Percentiles rank a stretch among this genome's conserved stretches.
phyloP scores from a whole-genome alignment of 2,888 invertebrate genomes.

The Drosophila lacicola region DNA sequence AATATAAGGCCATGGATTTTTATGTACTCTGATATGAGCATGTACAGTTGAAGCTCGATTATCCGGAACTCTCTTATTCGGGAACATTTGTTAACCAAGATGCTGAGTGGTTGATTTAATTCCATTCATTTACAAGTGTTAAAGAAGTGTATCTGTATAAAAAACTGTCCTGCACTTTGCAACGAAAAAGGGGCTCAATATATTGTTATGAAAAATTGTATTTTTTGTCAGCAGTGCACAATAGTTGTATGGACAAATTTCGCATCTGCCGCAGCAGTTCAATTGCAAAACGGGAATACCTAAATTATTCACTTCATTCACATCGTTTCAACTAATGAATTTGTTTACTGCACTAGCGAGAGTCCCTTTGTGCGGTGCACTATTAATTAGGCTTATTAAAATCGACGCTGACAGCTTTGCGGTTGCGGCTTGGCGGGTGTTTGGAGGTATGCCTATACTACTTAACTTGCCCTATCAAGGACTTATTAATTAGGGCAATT shows the following conservation, averaged over 20 bases:
- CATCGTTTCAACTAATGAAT: constrained; percentile 37
- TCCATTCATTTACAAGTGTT: no score
- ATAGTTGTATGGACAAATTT: not conserved
- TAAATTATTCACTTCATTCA: constrained; percentile 24
- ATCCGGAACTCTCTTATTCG: no score
- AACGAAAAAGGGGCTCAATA: no score
- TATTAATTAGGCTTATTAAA: constrained; percentile 77
- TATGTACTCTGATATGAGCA: no score
- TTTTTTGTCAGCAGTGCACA: not conserved
- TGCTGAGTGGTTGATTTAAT: no score
- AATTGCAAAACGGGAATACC: not conserved
- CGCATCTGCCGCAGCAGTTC: not conserved
- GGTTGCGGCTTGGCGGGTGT: constrained; percentile 42
- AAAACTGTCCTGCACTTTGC: no score
- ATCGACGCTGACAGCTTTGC: constrained; percentile 65
- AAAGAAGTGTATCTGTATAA: no score
- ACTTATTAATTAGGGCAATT: constrained; percentile 77
- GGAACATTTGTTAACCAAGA: no score
- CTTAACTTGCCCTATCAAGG: constrained; percentile 52
- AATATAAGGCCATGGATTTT: no score
- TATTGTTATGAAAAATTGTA: not conserved
- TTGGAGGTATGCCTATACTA: constrained; percentile 16
- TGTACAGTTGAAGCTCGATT: no score
- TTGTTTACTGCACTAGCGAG: constrained; percentile 33
- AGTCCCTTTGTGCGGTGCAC: constrained; percentile 48